Evolutionary conservation across 2,888 invertebrate species (phyloP), one percentile per base, ranked within the genome.

Genomic region (Sminthurinus aureus): DNA sequence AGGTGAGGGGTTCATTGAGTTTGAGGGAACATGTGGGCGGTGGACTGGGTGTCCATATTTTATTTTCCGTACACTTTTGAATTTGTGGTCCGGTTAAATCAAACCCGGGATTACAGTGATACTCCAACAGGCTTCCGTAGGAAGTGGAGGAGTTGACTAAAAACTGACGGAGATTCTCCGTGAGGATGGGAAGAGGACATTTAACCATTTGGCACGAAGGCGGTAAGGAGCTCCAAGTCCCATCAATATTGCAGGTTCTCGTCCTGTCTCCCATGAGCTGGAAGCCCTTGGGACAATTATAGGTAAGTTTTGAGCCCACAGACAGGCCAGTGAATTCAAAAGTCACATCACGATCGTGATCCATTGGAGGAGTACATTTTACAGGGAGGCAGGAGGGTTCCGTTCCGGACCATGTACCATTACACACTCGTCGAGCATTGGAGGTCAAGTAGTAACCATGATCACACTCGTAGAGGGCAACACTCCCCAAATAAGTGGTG

Each of bases 321-420:
- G 95, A 93, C 87, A 94, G 94, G 1, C 96, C 96, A 0, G 92
- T 93, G 11, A 93, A 93, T 0, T 92, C 90, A 0, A 96, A 94
- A 0, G 93, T 91, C 0, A 96, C 96, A 0, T 96, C 96, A 9
- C 93, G 92, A 0, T 96, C 94, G 58, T 92, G 92, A 0, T 94
- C 94, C 0, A 96, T 96, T 85, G 95, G 95, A 0, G 96, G 95
- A n/a, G 83, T 71, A 90, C 97, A 82, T 24, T 83, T 83, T 22
- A 83, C 83, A n/a, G 83, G 83, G 12, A 83, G 67, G 90, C 97
- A 97, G n/a, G 91, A 90, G 0, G 97, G 96, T 0, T 94, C 91
- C 84, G 95, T 95, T 22, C 95, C 95, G 89, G 96, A 96, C 97
- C 97, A 97, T 0, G 96, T 96, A 79, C 95, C 96, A 89, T 97